A percentile compares a stretch with the other conserved stretches of the same genome.
Conservation (phyloP, 2,113 vertebrate genomes). For the Psittacara wagleri region DNA sequence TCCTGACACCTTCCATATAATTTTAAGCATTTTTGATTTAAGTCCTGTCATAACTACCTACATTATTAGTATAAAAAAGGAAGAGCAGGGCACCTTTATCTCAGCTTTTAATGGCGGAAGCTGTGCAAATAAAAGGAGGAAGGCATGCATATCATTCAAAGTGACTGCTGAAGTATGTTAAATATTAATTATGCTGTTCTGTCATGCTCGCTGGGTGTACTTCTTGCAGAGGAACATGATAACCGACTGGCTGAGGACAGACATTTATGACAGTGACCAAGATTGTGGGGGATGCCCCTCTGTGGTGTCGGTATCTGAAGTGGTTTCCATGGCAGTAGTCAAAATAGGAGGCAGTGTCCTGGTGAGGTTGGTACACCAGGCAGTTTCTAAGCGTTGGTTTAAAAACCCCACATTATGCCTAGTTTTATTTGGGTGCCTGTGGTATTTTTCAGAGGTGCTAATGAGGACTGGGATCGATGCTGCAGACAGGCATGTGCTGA, state of each 20-base stretch:
- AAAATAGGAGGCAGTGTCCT: slow-evolving; percentile 2
- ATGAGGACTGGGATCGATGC: neutral
- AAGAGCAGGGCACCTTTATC: neutral
- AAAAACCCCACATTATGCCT: neutral
- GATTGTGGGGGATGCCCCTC: neutral
- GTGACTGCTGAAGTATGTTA: neutral
- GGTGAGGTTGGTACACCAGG: neutral
- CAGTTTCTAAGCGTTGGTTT: slow-evolving; percentile 7
- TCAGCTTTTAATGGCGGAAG: neutral
- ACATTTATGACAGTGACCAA: neutral
- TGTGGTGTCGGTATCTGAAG: neutral
- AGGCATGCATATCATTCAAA: neutral
- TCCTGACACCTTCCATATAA: neutral
- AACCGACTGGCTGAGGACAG: neutral
- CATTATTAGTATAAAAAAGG: neutral
- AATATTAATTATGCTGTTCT: neutral
- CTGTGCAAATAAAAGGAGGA: neutral
- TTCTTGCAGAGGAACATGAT: neutral
- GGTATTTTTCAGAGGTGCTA: neutral
- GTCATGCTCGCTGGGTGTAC: neutral
- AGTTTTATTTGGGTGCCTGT: neutral
- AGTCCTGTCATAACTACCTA: neutral
- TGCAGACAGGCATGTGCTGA: neutral
- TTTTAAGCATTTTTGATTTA: neutral
- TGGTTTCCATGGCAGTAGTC: slow-evolving; percentile 45